These are phyloP conservation scores for Cyclophora albipunctata DNA, from an alignment of 2,888 invertebrate species.

Conservation along the genomic window DNA sequence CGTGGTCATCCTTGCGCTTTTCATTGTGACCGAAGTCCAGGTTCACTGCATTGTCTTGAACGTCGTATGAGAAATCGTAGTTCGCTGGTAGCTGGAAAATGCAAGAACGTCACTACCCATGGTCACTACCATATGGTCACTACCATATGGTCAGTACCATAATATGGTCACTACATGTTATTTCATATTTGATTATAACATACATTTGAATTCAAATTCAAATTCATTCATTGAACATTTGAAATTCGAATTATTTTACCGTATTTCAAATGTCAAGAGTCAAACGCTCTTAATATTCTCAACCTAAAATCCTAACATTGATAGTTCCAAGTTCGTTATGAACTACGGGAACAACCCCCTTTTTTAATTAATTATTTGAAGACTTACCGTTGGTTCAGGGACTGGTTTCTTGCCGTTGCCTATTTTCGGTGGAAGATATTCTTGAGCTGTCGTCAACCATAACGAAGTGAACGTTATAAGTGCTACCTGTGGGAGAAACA, in stretches of 20 bases:
- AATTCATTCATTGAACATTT: too few relatives aligned
- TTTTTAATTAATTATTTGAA: neutral
- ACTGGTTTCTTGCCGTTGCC: slow-evolving; percentile 46
- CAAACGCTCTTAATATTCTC: too few relatives aligned
- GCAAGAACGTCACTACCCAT: neutral
- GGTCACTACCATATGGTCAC: neutral
- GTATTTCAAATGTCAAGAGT: too few relatives aligned
- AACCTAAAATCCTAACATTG: too few relatives aligned
- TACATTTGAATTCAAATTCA: too few relatives aligned
- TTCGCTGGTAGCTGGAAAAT: slow-evolving; percentile 72
- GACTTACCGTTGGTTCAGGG: slow-evolving; percentile 45
- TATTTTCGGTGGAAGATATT: slow-evolving; percentile 71
- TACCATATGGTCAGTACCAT: too few relatives aligned
- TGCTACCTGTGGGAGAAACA: slow-evolving; percentile 33
- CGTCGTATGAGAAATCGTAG: slow-evolving; percentile 79
- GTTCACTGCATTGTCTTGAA: slow-evolving; percentile 73
- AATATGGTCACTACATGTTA: too few relatives aligned
- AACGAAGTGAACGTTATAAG: slow-evolving; percentile 47
- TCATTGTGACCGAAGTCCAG: slow-evolving; percentile 80
- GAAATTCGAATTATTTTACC: too few relatives aligned
- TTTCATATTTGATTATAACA: too few relatives aligned
- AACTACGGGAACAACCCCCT: neutral
- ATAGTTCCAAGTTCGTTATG: neutral
- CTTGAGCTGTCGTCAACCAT: slow-evolving; percentile 53
- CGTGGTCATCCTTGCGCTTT: slow-evolving; percentile 77